These are phyloP conservation scores for Hippotragus niger DNA, from an alignment of 2,113 vertebrate genomes.

Conservation along the genomic window DNA sequence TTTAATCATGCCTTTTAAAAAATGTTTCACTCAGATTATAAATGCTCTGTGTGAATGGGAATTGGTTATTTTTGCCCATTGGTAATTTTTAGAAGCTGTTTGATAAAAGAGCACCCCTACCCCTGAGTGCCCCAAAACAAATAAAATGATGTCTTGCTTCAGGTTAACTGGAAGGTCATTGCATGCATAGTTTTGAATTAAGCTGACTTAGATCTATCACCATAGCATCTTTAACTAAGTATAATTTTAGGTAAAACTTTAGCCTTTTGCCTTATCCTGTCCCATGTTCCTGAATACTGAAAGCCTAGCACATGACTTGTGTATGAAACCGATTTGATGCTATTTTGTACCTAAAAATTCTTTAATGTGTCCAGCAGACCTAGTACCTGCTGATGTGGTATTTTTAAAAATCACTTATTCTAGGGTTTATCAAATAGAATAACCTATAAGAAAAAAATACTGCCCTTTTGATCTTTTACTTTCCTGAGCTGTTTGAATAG, in stretches of 20 bases:
- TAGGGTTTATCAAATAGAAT: constrained; percentile 9
- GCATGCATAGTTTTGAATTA: background rate
- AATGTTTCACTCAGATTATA: background rate
- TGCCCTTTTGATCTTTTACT: constrained; percentile 23
- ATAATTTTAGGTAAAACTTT: constrained; percentile 3
- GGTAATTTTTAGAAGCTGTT: constrained; percentile 35
- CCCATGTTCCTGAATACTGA: background rate
- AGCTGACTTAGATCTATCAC: background rate
- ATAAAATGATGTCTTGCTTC: background rate
- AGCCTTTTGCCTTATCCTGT: background rate
- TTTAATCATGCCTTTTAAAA: background rate
- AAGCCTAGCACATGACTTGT: background rate
- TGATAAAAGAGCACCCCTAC: background rate
- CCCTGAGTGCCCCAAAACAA: background rate
- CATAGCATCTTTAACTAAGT: background rate
- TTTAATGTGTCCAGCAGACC: constrained; percentile 32
- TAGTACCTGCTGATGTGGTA: background rate
- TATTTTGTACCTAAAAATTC: constrained; percentile 37
- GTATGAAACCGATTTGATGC: background rate
- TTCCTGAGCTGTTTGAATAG: constrained; percentile 19
- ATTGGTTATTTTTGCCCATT: constrained; percentile 4
- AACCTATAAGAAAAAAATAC: background rate
- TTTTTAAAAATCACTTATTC: background rate
- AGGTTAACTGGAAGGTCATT: background rate
- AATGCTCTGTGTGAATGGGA: background rate